Conservation (phyloP, 23 tunicate genomes). For the Diplosoma virens region DNA sequence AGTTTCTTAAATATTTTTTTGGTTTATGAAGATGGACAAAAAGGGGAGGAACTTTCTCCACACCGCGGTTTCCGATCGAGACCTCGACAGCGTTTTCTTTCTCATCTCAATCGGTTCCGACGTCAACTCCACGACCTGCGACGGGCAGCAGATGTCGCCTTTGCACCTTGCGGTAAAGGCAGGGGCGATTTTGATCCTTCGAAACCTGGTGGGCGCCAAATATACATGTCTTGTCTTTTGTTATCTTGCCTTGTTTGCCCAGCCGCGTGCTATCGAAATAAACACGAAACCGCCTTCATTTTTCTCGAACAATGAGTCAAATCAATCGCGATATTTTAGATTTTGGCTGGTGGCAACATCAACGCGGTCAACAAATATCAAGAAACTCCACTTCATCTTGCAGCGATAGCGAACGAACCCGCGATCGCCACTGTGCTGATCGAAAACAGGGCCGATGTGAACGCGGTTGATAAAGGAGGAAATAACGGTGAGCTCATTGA, state of each 20-base stretch:
- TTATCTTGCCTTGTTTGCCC: too few relatives aligned
- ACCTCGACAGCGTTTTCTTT: constrained; percentile 65
- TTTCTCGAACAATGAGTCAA: too few relatives aligned
- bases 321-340: constrained; percentile 7
- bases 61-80: constrained; percentile 45
- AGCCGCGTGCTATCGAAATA: too few relatives aligned
- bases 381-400: constrained; percentile 57
- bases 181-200: constrained; percentile 60
- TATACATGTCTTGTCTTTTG: too few relatives aligned
- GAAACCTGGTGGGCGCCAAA: constrained; percentile 64
- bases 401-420: constrained; percentile 47
- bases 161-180: constrained; percentile 70
- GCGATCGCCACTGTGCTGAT: constrained; percentile 48
- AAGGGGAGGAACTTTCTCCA: constrained; percentile 71
- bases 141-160: constrained; percentile 48
- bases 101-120: constrained; percentile 60
- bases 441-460: constrained; percentile 58
- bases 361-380: constrained; percentile 45
- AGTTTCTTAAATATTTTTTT: neutral
- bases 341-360: constrained; percentile 63
- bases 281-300: too few relatives aligned
- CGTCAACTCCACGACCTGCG: constrained; percentile 59
- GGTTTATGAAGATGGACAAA: constrained; percentile 40
- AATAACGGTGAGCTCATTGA: constrained; percentile 65
- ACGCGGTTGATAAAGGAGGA: constrained; percentile 42